Base-by-base conservation (phyloP, 2,797 vertebrate species). In the Coregonus suidteri region DNA sequence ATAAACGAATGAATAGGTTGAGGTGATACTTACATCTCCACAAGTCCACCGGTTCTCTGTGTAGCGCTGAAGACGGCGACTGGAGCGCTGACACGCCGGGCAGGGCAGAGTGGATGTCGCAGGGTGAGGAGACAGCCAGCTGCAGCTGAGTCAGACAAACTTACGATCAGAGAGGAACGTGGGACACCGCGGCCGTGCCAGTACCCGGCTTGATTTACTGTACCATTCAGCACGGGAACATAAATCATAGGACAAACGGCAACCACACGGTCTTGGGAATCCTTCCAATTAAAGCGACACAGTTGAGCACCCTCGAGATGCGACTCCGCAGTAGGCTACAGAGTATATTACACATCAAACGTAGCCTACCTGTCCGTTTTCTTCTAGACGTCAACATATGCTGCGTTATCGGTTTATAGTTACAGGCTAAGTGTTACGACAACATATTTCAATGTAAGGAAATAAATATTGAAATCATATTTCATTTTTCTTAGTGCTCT, bases 171-270 rank as follows among this genome's bases (percentile, higher is more conserved):
- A 35, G 51, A 52, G 41, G 37, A 47, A 67, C 37, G 41, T 15
- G 37, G 54, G 35, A 56, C 64, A 59, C 65, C 4, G 20, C 18
- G 53, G 15, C 4, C 15, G 3, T 34, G 53, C 71, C 73, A 62
- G 72, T 18, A n/a, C 37, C 35, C 6, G 3, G 16, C 6, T 73
- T 78, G 80, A 78, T 84, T 78, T 78, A 78, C 52, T 9, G 54
- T 25, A 68, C 54, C 75, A 68, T 69, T 81, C 53, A 18, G 65
- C n/a, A 71, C 34, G 18, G 31, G 53, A 65, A 70, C 3, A 70
- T 74, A 76, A 81, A 78, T 77, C 77, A 77, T 79, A 81, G 66
- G 56, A 74, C 71, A 81, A 78, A 83, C 65, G 65, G 74, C 65
- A 18, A 71, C 68, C 71, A 67, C 71, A 73, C 65, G 31, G 35